Base-by-base conservation (phyloP, 2,888 invertebrate genomes). In the Hanleya hanleyi region DNA sequence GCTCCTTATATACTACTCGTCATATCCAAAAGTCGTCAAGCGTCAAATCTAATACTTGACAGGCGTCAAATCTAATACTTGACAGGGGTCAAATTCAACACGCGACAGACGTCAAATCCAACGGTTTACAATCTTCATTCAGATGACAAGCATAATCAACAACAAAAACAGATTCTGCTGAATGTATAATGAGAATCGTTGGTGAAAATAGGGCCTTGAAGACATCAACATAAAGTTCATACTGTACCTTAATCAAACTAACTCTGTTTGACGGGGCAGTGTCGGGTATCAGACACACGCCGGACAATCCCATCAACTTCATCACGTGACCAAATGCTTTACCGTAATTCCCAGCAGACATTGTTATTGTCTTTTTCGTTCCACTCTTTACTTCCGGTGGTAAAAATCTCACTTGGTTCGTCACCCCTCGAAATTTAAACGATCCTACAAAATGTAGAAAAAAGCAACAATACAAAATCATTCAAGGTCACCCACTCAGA, bases 311-410 rank as follows among this genome's bases (percentile, higher is more conserved):
- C 36, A 76, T 36, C 32, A 77, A 70, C 5, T 79, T 74, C 64
- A 86, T 79, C 38, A 85, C 80, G 70, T 83, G 81, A 6, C 89
- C 87, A 77, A 90, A 90, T 2, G 90, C 86, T 71, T 86, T 87
- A n/a, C 90, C 90, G 80, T 89, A 90, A 73, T 90, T 90, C 26
- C 90, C 90, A 26, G 88, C 90, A 26, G 90, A 90, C 80, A 88
- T 84, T 0, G 89, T 86, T 7, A 90, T 80, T 32, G 87, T 79
- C 69, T 79, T 76, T n/a, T 67, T 80, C 26, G 75, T 72, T 12
- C 83, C 81, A 62, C 74, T 65, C 33, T 72, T 77, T 0, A 79
- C 78, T 35, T 81, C 80, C 26, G 71, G 64, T 26, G 82, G 80
- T 12, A 87, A 61, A 49, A 81, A 70, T 15, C 78, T 70, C 78